Evolutionary conservation across 1,140 invertebrate species (phyloP), one percentile per base, ranked within the genome.

Genomic region (Caerostris extrusa): DNA sequence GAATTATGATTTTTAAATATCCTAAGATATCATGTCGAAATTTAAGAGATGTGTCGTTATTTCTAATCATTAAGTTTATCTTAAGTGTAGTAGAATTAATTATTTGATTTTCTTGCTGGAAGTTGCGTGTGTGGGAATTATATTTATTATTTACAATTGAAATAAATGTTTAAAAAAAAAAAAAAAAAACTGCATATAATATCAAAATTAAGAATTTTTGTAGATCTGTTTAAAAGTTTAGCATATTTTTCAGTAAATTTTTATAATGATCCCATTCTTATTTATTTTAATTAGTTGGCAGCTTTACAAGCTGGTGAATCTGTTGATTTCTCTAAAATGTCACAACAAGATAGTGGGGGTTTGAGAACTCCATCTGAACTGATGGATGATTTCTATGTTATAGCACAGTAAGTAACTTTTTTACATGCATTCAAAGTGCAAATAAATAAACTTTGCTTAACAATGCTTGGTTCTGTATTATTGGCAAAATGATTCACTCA

Each of bases 371-470:
- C 98, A 5, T 95, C 97, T 14, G 98, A 98, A 85, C 96, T 99
- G 14, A 98, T 98, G 95, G 98, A 99, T 96, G 98, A 99, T 95
- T 99, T 99, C 96, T 98, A 98, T 95, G 98, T 98, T 55, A 98
- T 98, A 95, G 98, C 98, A 58, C 97, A 98, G 95, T 98, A 97
- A 96, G 96, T 97, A 96, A 93, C 96, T 90, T 17, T 77, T 77
- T 57, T 77, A 14, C 17, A 77, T 71, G 34, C 50, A 67, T 71
- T 71, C 19, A 3, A 7, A 50, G 50, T n/a, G 19, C 2, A 71
- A 4, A 10, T 34, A 71, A 4, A 8, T 10, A 8, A 5, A 17
- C 61, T 61, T 64, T 64, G 61, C 61, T 14, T 6, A 17, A 64
- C 17, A 64, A 64, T 34, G 34, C 34, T 34, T 34, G 34, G 34